phyloP scores from a whole-genome alignment of 2,888 invertebrate genomes.

The Reticulitermes lucifugus region DNA sequence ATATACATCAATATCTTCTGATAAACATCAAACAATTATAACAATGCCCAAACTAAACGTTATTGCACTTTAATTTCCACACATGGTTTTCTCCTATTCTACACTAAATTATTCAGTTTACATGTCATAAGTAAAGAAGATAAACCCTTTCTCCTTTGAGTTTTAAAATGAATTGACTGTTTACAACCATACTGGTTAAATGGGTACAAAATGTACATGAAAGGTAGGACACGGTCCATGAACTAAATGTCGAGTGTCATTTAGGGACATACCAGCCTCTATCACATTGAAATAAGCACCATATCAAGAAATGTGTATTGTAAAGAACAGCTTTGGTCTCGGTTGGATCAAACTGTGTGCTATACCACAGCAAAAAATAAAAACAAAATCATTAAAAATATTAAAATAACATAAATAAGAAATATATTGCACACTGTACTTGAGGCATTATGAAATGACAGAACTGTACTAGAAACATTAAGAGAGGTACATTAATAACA shows the following conservation, averaged over 20 bases:
- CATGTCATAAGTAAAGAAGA: background rate
- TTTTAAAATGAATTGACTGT: slow-evolving; percentile 25
- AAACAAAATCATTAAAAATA: background rate
- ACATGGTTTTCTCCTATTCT: slow-evolving; percentile 9
- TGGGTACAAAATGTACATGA: slow-evolving; percentile 28
- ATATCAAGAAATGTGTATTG: slow-evolving; percentile 16
- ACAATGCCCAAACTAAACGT: slow-evolving; percentile 21
- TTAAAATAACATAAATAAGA: background rate
- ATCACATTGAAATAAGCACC: slow-evolving; percentile 34
- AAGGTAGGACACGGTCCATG: background rate
- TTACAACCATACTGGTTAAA: slow-evolving; percentile 34
- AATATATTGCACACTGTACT: background rate
- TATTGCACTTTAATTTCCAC: slow-evolving; percentile 24
- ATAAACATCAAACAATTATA: slow-evolving; percentile 34
- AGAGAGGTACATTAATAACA: slow-evolving; percentile 9
- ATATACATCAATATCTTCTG: slow-evolving; percentile 22
- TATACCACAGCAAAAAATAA: background rate
- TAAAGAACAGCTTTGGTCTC: slow-evolving; percentile 23
- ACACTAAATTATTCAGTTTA: background rate
- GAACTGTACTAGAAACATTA: background rate
- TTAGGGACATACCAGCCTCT: slow-evolving; percentile 12
- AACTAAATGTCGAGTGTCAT: background rate
- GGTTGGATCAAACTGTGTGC: background rate
- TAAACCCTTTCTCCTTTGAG: background rate
- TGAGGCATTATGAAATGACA: background rate